phyloP scores from a whole-genome alignment of 2,797 vertebrate species.

The Trichosurus vulpecula region DNA sequence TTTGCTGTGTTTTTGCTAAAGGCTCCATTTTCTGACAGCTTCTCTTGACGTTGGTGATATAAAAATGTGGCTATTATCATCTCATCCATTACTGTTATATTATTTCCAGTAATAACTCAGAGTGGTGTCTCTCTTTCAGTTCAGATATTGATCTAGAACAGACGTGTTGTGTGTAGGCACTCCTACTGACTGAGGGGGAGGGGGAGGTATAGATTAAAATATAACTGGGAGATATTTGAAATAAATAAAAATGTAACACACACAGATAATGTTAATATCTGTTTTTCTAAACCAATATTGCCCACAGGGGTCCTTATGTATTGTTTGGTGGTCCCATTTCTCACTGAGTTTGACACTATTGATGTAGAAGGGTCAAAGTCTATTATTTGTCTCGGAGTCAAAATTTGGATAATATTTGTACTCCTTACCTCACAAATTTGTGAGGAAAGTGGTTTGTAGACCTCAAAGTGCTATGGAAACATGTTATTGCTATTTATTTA shows the following conservation, averaged over 20 bases:
- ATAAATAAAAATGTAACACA: not conserved
- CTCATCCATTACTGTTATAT: not conserved
- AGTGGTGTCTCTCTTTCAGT: not conserved
- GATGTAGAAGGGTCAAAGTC: not conserved
- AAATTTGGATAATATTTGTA: not conserved
- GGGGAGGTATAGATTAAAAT: not conserved
- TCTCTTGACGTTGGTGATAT: not conserved
- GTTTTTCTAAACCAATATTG: not conserved
- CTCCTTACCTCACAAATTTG: not conserved
- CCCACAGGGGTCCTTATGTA: not conserved
- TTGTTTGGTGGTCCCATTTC: not conserved
- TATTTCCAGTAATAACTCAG: not conserved
- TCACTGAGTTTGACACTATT: not conserved
- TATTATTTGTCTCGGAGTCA: not conserved
- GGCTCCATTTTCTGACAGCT: not conserved
- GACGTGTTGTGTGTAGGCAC: not conserved
- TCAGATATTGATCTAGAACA: conserved; percentile 1
- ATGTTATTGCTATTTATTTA: not conserved
- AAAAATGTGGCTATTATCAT: not conserved
- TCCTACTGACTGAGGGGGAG: not conserved
- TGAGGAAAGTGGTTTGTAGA: not conserved
- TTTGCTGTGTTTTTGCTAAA: not conserved
- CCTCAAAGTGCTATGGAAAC: not conserved
- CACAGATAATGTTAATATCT: not conserved
- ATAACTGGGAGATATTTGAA: not conserved